phyloP scores from a whole-genome alignment of 2,113 vertebrate species.

The Dicrurus megarhynchus region DNA sequence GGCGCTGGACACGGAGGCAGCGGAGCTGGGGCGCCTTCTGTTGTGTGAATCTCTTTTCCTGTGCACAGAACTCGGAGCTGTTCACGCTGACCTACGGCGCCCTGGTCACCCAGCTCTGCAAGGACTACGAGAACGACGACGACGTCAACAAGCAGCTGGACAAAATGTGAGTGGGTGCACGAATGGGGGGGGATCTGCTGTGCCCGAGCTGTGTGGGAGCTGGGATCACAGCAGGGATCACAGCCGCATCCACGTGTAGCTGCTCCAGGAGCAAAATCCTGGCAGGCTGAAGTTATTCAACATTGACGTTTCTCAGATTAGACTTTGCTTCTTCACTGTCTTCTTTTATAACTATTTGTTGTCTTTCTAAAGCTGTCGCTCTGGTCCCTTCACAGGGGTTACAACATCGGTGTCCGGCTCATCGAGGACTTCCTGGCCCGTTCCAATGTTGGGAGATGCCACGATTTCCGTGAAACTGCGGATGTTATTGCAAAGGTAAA shows the following conservation, averaged over 20 bases:
- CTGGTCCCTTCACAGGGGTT: constrained; percentile 83
- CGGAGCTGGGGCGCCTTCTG: neutral
- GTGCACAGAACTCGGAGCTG: constrained; percentile 91
- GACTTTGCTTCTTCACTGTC: rapidly evolving
- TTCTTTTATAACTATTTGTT: neutral
- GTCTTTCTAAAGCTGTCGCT: neutral
- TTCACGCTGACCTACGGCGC: constrained; percentile 97
- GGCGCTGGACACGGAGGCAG: neutral
- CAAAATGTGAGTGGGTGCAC: constrained; percentile 87
- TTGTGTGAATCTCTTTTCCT: neutral
- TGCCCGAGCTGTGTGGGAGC: neutral
- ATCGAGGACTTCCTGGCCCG: constrained; percentile 98
- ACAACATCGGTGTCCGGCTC: constrained; percentile 96
- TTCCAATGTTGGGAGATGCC: constrained; percentile 95
- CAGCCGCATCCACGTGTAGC: neutral
- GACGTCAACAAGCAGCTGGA: constrained; percentile 99
- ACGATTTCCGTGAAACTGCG: constrained; percentile 97
- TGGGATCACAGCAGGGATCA: neutral
- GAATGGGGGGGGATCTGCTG: constrained; percentile 8
- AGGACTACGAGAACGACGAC: constrained; percentile 98
- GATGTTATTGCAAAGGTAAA: constrained; percentile 98
- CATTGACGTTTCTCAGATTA: neutral
- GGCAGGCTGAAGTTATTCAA: neutral
- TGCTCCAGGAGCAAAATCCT: neutral
- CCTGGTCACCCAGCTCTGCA: constrained; percentile 96